Conservation (phyloP, 2,888 invertebrate species). For the Dorcus hopei region DNA sequence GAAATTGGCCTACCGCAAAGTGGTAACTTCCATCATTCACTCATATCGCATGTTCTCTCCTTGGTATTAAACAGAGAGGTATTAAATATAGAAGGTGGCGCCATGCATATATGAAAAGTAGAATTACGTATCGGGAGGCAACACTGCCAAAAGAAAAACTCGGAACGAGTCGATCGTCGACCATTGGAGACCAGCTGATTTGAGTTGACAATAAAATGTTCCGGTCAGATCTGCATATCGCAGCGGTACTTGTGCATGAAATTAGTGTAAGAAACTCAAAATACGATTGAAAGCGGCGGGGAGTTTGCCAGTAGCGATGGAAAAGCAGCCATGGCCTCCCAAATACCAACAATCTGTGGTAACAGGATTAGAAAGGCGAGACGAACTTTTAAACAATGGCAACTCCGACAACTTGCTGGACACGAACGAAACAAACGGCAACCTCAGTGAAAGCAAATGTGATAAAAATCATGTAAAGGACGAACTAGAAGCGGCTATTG, state of each 20-base stretch:
- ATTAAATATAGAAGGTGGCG: not conserved
- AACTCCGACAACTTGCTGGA: constrained; percentile 35
- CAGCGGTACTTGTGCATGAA: constrained; percentile 37
- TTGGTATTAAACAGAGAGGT: too few species aligned
- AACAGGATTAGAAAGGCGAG: constrained; percentile 38
- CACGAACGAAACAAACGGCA: constrained; percentile 31
- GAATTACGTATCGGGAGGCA: constrained; percentile 26
- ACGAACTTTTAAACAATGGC: constrained; percentile 41
- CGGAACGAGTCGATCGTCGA: constrained; percentile 31
- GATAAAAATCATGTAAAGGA: constrained; percentile 31
- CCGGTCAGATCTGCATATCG: constrained; percentile 30
- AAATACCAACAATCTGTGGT: constrained; percentile 43
- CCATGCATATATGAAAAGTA: constrained; percentile 7
- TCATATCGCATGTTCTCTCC: too few species aligned
- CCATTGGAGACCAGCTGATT: constrained; percentile 50
- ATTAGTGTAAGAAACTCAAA: constrained; percentile 31
- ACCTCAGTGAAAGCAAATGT: constrained; percentile 24
- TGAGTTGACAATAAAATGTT: constrained; percentile 49
- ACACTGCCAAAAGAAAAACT: constrained; percentile 20
- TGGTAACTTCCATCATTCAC: too few species aligned
- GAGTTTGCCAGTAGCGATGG: constrained; percentile 36
- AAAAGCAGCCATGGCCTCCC: constrained; percentile 42
- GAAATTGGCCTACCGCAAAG: too few species aligned
- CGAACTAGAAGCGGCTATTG: constrained; percentile 39
- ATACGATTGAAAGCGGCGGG: constrained; percentile 29